Percentiles rank a stretch among this genome's conserved stretches.
Conservation (phyloP, 2,797 vertebrate genomes). For the Lutjanus argentimaculatus region DNA sequence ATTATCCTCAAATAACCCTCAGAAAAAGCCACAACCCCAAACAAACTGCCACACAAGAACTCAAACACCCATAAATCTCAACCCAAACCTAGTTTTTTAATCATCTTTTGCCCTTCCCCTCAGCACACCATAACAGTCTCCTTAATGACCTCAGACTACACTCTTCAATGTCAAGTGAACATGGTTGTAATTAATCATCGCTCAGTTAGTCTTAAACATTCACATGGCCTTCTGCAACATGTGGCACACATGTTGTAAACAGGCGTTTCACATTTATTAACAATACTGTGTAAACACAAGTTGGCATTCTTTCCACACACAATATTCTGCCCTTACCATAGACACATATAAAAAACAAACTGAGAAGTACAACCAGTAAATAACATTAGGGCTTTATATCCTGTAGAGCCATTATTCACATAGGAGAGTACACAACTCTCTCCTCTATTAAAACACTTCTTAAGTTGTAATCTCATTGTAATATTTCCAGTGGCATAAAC, state of each 20-base stretch:
- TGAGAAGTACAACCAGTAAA: slow-evolving; percentile 2
- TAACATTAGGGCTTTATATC: neutral
- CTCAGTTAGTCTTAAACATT: slow-evolving; percentile 29
- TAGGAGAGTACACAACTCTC: neutral
- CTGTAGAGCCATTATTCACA: neutral
- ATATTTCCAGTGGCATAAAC: neutral
- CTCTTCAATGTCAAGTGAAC: slow-evolving; percentile 46
- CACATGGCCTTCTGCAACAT: slow-evolving; percentile 7
- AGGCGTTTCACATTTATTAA: slow-evolving; percentile 6
- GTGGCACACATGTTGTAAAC: slow-evolving; percentile 21
- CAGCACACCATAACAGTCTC: neutral
- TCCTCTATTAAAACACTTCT: neutral
- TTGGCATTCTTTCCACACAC: slow-evolving; percentile 11
- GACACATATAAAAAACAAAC: neutral
- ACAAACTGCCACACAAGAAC: slow-evolving; percentile 15
- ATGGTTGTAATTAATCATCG: slow-evolving; percentile 47
- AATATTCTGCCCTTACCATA: neutral
- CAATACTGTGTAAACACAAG: slow-evolving; percentile 22
- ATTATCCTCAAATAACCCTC: slow-evolving; percentile 53
- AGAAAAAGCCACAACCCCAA: slow-evolving; percentile 34
- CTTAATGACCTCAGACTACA: slow-evolving; percentile 5
- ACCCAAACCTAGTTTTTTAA: slow-evolving; percentile 19
- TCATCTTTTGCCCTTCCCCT: slow-evolving; percentile 7
- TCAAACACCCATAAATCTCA: slow-evolving; percentile 17
- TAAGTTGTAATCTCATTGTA: neutral